Evolutionary conservation across 2,888 invertebrate species (phyloP), one percentile per base, ranked within the genome.

Genomic region (Xylota sylvarum): DNA sequence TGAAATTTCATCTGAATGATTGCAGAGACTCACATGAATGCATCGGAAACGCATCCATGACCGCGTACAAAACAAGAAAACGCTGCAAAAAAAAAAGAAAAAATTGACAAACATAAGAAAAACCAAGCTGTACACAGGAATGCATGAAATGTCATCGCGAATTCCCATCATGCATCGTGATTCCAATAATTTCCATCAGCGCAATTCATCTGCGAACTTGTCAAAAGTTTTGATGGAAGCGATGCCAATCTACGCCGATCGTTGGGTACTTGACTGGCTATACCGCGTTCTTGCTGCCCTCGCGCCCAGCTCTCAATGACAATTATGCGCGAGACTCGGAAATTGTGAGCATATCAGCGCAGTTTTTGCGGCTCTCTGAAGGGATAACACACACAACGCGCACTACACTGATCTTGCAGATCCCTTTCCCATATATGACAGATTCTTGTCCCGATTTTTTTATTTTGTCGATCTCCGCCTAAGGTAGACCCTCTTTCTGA

Each of bases 101-200:
- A 60, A 35, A 4, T 58, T 3, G 37, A 6, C 46, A 14, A 81
- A 46, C 40, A 14, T 12, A 32, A 77, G 40, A 87, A 83, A 78
- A 69, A 74, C 70, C 58, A 67, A 83, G 73, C 83, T 83, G 73
- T 82, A 82, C 67, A 72, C 32, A 62, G 46, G 80, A 87, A 87
- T 88, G 77, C 80, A 76, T 87, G 77, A 83, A 83, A 88, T 88
- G 77, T 83, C 86, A 88, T 88, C 88, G 86, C 55, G 80, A 52
- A 88, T 88, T 88, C 88, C 88, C 88, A 88, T 88, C 88, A 88
- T 88, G 88, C 88, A 85, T 88, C 77, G 83, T 87, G 87, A 87
- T 87, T 87, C 87, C 87, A 87, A 83, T 87, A 82, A 87, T 87
- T 87, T 87, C 83, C 83, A 83, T 87, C 87, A 83, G 65, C 83